Evolutionary conservation across 2,113 vertebrate genomes (phyloP).

Genomic region (Aphyosemion australe): DNA sequence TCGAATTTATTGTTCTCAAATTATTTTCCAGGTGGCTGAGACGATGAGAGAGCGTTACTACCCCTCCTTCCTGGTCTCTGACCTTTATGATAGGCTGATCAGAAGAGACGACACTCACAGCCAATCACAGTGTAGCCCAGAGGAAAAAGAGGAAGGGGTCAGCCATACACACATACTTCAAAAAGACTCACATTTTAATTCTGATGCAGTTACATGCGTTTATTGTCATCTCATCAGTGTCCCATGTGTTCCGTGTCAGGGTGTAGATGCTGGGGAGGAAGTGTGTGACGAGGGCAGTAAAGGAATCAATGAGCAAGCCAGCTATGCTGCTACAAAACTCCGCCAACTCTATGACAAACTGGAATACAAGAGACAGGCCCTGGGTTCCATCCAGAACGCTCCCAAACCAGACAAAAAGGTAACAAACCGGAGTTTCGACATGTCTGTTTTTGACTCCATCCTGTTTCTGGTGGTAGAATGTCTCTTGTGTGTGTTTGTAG

Average conservation of each 20-base stretch:
- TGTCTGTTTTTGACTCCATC: background rate
- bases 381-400: constrained; percentile 93
- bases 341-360: constrained; percentile 92
- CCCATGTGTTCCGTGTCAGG: constrained; percentile 75
- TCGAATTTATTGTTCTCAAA: background rate
- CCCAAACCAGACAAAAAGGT: constrained; percentile 99
- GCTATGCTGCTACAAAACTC: constrained; percentile 92
- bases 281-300: constrained; percentile 84
- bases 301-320: constrained; percentile 91
- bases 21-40: constrained; percentile 73
- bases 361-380: constrained; percentile 95
- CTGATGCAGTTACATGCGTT: background rate
- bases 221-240: background rate
- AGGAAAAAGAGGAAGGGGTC: constrained; percentile 88
- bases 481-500: constrained; percentile 66
- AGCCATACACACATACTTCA: constrained; percentile 42
- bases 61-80: constrained; percentile 95
- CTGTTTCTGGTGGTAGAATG: background rate
- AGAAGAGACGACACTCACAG: constrained; percentile 84
- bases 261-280: constrained; percentile 82
- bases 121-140: constrained; percentile 79
- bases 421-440: background rate
- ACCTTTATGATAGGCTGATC: constrained; percentile 90
- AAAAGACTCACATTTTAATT: background rate
- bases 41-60: constrained; percentile 94